Evolutionary conservation across 2,888 invertebrate genomes (phyloP), one percentile per base, ranked within the genome.

Genomic region (Eupithecia exiguata): DNA sequence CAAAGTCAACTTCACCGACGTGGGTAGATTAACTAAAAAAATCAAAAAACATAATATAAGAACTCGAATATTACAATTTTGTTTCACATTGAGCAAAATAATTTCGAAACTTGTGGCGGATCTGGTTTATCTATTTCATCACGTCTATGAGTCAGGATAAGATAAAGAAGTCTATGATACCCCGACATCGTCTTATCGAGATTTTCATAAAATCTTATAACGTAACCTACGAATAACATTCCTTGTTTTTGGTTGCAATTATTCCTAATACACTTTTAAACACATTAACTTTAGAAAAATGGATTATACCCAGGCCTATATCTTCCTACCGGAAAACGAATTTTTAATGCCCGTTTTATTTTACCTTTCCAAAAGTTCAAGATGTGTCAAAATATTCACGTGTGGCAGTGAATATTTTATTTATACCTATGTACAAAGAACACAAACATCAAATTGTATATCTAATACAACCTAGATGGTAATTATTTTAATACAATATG

Each of bases 71-170:
- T 5, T 61, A n/a, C 7, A 16, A 16, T 61, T 30, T 61, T 21
- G 12, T 53, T 53, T 49, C n/a, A 21, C 53, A 21, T 53, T 12
- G 3, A 10, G 10, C 9, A 10, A 21, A 53, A 53, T 9, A 12
- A 53, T 21, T 53, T 53, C 10, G 16, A 0, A 62, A 18, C 62
- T 62, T 18, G 7, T 18, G 1, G 21, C 18, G 30, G 62, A 30
- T 35, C 62, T 62, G 18, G 14, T 62, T 53, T 35, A 62, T 58
- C 62, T 35, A n/a, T 69, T n/a, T 61, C 69, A 58, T 25, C 68
- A 71, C 69, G 18, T 58, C 6, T 58, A 40, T 74, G 65, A 63
- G 30, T 69, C 71, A 71, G 49, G 43, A 58, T 68, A 35, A 68
- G 65, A 74, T 71, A 58, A 53, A 68, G 21, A 43, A 43, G 21